Evolutionary conservation across 1,140 invertebrate genomes (phyloP), one percentile per base, ranked within the genome.

Genomic region (Pseudobourletiella spinata): DNA sequence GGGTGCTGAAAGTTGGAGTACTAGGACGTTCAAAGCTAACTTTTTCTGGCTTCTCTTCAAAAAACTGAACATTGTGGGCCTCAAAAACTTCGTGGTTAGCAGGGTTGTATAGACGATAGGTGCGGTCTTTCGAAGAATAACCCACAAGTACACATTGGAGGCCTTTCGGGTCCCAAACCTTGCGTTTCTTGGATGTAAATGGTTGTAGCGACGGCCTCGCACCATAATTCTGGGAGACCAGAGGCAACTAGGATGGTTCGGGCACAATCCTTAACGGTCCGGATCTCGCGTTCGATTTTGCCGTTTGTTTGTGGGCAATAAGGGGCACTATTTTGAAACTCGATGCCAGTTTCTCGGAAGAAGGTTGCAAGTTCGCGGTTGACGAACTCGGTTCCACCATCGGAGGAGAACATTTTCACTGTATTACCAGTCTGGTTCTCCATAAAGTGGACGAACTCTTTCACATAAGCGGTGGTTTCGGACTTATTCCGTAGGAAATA

Each of bases 161-260:
- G 20, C 20, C 20, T 48, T 48, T 48, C 6, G 46, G 46, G 22
- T 14, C 46, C 46, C 46, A 48, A 22, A 48, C 46, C 8, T 14
- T 16, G n/a, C 11, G 15, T 14, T 14, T 48, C n/a, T n/a, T 71
- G 73, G 11, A 78, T 55, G 61, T 78, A 77, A 15, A 72, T 70
- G 4, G 73, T 73, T 1, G 73, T 76, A 42, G 70, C 69, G 0
- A 76, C 65, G 14, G 78, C 76, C 72, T 81, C 77, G 2, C 73
- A 74, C 78, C 77, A 81, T 48, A 61, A 28, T 39, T 73, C 67
- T 22, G 72, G 68, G 20, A 80, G 55, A 42, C 74, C 59, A n/a
- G 72, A 66, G 6, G 72, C 64, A 20, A 29, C n/a, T 11, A 75
- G 24, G 55, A 73, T 66, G 16, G 68, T 50, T n/a, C n/a, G n/a